phyloP scores from a whole-genome alignment of 2,888 invertebrate species.

The Alentia gelatinosa region DNA sequence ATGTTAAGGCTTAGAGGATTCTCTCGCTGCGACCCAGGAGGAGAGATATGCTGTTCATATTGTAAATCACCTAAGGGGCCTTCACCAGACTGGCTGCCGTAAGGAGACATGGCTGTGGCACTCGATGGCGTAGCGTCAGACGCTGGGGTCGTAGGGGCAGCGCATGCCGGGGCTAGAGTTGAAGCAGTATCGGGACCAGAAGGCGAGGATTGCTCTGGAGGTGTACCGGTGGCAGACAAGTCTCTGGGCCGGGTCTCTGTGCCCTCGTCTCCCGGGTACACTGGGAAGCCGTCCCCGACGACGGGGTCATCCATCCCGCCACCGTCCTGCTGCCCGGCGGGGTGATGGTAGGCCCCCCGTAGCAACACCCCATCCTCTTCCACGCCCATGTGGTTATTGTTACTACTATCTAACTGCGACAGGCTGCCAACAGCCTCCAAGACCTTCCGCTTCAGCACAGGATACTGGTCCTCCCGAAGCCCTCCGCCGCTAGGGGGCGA shows the following conservation, averaged over 20 bases:
- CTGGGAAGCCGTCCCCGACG: neutral
- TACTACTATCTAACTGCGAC: neutral
- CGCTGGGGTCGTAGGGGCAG: slow-evolving; percentile 20
- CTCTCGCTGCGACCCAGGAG: neutral
- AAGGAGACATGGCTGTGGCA: slow-evolving; percentile 45
- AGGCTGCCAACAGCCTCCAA: neutral
- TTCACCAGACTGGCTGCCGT: slow-evolving; percentile 36
- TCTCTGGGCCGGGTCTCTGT: neutral
- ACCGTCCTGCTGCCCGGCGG: neutral
- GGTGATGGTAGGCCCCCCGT: neutral
- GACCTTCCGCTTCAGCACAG: slow-evolving; percentile 41
- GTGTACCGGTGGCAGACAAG: neutral
- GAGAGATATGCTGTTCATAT: slow-evolving; percentile 46
- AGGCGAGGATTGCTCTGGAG: neutral
- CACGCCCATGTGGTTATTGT: neutral
- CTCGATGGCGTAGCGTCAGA: slow-evolving; percentile 44
- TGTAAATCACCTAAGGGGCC: neutral
- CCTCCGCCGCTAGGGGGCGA: neutral
- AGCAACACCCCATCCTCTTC: neutral
- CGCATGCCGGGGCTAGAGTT: neutral
- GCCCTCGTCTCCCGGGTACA: neutral
- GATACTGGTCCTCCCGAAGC: slow-evolving; percentile 41
- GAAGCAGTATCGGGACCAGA: slow-evolving; percentile 25
- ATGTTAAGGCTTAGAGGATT: slow-evolving; percentile 45
- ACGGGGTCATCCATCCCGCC: neutral